Conservation (phyloP, 2,888 invertebrate genomes). For the Ceratothoa steindachneri region DNA sequence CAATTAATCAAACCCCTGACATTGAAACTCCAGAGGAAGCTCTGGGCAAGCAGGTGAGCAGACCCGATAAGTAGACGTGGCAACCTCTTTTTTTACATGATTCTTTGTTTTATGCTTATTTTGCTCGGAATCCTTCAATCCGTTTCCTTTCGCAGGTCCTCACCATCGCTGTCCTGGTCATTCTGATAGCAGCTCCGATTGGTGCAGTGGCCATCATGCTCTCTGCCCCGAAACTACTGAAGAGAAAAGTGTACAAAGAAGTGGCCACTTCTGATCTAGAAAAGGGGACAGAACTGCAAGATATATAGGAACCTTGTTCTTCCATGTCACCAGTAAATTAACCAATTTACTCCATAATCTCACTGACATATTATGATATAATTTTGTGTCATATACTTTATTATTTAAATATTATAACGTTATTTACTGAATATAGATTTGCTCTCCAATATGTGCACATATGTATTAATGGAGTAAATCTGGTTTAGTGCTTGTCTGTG, state of each 20-base stretch:
- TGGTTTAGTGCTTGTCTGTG: too few relatives aligned
- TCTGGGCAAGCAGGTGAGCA: neutral
- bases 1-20: neutral
- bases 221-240: conserved; percentile 36
- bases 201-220: conserved; percentile 42
- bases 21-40: neutral
- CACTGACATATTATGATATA: too few relatives aligned
- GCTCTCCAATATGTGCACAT: too few relatives aligned
- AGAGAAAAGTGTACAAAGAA: neutral
- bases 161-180: conserved; percentile 45
- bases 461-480: too few relatives aligned
- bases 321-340: too few relatives aligned
- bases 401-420: too few relatives aligned
- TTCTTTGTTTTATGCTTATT: neutral
- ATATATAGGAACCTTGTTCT: too few relatives aligned
- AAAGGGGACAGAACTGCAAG: neutral
- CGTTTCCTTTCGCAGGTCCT: conserved; percentile 27
- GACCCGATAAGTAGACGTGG: too few relatives aligned
- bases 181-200: conserved; percentile 38
- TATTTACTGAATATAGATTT: too few relatives aligned
- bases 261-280: neutral
- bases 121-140: neutral
- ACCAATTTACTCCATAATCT: too few relatives aligned
- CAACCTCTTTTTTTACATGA: neutral
- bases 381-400: too few relatives aligned